Evolutionary conservation across 2,888 invertebrate species (phyloP).

Genomic region (Hirtodrosophila duncani): DNA sequence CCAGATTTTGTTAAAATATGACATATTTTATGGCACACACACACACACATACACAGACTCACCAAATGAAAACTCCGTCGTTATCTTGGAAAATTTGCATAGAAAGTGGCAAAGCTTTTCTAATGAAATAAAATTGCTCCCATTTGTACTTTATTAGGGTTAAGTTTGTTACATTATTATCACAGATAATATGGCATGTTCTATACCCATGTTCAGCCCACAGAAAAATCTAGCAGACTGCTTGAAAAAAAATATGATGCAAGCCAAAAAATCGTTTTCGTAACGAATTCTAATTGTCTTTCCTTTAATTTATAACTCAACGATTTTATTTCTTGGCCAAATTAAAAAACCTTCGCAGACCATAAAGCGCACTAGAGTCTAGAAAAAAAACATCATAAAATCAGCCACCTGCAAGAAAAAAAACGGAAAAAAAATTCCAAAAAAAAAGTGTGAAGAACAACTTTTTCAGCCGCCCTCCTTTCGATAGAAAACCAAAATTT

Average conservation of each 20-base stretch:
- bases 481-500: constrained; percentile 35
- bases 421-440: not conserved
- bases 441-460: constrained; percentile 12
- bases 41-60: too few species aligned
- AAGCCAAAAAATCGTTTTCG: not conserved
- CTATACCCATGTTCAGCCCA: too few species aligned
- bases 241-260: not conserved
- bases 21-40: constrained; percentile 73
- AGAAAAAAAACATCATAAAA: constrained; percentile 45
- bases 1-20: constrained; percentile 71
- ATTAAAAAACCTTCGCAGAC: constrained; percentile 47
- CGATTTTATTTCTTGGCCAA: constrained; percentile 36
- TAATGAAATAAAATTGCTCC: constrained; percentile 70
- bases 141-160: constrained; percentile 69
- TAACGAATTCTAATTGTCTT: constrained; percentile 55
- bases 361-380: constrained; percentile 47
- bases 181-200: constrained; percentile 51
- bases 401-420: constrained; percentile 53
- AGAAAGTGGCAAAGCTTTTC: not conserved
- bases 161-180: constrained; percentile 40
- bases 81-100: constrained; percentile 18
- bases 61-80: too few species aligned
- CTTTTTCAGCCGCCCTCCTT: constrained; percentile 6
- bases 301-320: constrained; percentile 39
- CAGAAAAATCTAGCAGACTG: not conserved